Evolutionary conservation across 2,113 vertebrate species (phyloP).

Genomic region (Spea multiplicata): DNA sequence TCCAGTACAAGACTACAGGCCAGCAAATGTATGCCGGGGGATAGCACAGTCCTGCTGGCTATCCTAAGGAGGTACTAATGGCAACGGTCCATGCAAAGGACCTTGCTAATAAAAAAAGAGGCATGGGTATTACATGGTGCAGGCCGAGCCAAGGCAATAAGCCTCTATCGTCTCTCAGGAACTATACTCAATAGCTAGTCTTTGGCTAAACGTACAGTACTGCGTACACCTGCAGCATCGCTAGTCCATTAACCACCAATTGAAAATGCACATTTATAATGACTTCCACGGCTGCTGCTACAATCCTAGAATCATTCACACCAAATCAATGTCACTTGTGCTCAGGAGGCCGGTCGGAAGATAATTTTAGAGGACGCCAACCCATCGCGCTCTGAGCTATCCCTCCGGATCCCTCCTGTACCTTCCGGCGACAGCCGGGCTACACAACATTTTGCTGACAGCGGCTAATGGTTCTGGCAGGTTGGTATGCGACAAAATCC

Average conservation of each 20-base stretch:
- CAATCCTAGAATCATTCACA: background rate
- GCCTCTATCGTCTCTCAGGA: too few relatives aligned
- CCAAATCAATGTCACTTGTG: conserved; percentile 37
- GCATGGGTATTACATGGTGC: too few relatives aligned
- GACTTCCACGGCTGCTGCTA: background rate
- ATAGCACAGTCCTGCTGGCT: too few relatives aligned
- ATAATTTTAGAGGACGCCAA: conserved; percentile 22
- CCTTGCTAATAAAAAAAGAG: too few relatives aligned
- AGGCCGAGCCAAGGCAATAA: too few relatives aligned
- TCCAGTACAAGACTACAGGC: too few relatives aligned
- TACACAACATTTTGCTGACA: background rate
- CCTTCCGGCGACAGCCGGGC: conserved; percentile 19
- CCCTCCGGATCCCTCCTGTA: background rate
- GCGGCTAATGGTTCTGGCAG: background rate
- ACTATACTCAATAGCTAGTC: too few relatives aligned
- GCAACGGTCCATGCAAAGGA: too few relatives aligned
- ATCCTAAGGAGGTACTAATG: too few relatives aligned
- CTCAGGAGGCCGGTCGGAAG: conserved; percentile 18
- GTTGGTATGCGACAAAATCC: conserved; percentile 17
- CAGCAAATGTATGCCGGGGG: too few relatives aligned
- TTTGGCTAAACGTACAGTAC: too few relatives aligned
- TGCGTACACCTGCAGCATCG: background rate
- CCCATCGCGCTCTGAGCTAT: background rate
- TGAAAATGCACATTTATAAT: background rate
- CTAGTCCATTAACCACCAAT: conserved; percentile 9